phyloP scores from a whole-genome alignment of 2,113 vertebrate genomes.

The Eublepharis macularius region DNA sequence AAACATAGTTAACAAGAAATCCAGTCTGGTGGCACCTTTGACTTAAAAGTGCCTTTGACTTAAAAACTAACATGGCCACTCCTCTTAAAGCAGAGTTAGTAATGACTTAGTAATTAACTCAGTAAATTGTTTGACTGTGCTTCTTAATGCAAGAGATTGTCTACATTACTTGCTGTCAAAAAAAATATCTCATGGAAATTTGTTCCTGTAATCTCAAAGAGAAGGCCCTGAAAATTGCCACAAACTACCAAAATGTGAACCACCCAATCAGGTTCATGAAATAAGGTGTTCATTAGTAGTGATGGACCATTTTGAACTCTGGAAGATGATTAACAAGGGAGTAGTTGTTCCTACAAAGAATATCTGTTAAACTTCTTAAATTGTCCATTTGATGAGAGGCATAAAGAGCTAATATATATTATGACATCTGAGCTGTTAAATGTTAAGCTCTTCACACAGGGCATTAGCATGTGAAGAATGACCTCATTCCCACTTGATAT shows the following conservation, averaged over 20 bases:
- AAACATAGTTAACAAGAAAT: not conserved
- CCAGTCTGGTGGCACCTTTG: not conserved
- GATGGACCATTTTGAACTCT: not conserved
- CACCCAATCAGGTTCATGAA: not conserved
- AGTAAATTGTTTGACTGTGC: not conserved
- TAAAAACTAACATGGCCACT: too few species aligned
- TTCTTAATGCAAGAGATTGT: not conserved
- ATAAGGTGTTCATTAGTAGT: not conserved
- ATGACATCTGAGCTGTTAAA: slow-evolving; percentile 14
- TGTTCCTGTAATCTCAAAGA: not conserved
- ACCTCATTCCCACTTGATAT: slow-evolving; percentile 10
- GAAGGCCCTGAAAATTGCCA: not conserved
- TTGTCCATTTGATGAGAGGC: slow-evolving; percentile 23
- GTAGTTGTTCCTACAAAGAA: slow-evolving; percentile 8
- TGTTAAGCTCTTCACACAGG: slow-evolving; percentile 27
- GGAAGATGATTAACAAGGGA: not conserved
- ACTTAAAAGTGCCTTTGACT: too few species aligned
- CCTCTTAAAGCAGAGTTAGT: too few species aligned
- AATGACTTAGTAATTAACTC: too few species aligned
- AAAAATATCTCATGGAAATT: not conserved
- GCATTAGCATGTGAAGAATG: slow-evolving; percentile 20
- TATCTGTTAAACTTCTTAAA: slow-evolving; percentile 20
- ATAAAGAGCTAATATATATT: slow-evolving; percentile 24
- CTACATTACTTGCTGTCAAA: not conserved
- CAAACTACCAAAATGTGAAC: not conserved